Percentiles rank a stretch among this genome's conserved stretches.
phyloP scores from a whole-genome alignment of 2,113 vertebrate genomes.

The Chroicocephalus ridibundus region DNA sequence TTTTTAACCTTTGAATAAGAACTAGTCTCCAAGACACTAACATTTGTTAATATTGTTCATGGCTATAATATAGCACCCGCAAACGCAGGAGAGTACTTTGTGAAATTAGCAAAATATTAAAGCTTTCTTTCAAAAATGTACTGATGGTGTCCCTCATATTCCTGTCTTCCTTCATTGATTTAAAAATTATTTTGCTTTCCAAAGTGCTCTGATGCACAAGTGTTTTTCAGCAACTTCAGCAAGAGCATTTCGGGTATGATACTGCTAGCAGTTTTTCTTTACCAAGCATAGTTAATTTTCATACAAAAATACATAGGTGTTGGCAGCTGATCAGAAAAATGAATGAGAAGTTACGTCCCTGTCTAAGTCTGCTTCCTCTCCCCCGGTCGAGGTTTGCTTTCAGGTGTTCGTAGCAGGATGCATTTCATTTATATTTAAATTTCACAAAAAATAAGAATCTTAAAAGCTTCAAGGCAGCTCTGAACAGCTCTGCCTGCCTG shows the following conservation, averaged over 20 bases:
- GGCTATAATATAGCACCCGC: not conserved
- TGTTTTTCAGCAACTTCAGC: not conserved
- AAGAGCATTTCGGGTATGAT: not conserved
- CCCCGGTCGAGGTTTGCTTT: not conserved
- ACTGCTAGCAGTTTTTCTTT: not conserved
- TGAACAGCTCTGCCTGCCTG: not conserved
- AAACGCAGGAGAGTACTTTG: not conserved
- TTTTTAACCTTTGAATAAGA: not conserved
- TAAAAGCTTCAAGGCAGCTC: not conserved
- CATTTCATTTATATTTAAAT: not conserved
- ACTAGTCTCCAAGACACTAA: not conserved
- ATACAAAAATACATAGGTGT: not conserved
- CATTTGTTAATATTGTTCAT: not conserved
- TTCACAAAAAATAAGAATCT: not conserved
- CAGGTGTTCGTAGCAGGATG: not conserved
- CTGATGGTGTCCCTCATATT: not conserved
- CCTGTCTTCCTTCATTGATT: not conserved
- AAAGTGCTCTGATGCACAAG: not conserved
- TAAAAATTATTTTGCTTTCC: not conserved
- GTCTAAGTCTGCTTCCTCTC: not conserved
- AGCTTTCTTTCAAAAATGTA: not conserved
- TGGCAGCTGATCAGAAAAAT: conserved; percentile 5
- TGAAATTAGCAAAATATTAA: not conserved
- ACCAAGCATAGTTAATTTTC: not conserved
- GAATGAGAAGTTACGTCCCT: not conserved